phyloP scores from a whole-genome alignment of 1,140 invertebrate genomes.

The Zaprionus capensis region DNA sequence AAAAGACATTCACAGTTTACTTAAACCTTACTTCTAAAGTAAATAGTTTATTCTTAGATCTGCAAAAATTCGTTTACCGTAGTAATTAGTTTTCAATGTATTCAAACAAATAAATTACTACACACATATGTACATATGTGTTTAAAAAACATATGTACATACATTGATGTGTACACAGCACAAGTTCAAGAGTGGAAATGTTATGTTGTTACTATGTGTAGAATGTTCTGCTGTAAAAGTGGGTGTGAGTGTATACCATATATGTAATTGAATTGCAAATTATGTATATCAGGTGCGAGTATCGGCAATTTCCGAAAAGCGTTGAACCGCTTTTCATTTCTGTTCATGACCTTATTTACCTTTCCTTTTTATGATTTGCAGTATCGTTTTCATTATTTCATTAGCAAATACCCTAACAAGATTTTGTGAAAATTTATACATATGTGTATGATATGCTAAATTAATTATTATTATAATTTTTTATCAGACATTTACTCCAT shows the following conservation, averaged over 20 bases:
- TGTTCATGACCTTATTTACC: constrained; percentile 25
- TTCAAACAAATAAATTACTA: not conserved
- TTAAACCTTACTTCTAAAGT: too few species aligned
- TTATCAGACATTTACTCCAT: too few species aligned
- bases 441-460: not conserved
- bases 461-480: too few species aligned
- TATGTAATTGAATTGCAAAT: constrained; percentile 51
- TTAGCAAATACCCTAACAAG: not conserved
- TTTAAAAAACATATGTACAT: too few species aligned
- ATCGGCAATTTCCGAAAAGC: constrained; percentile 39
- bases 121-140: too few species aligned
- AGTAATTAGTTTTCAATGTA: not conserved
- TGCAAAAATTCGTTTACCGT: too few species aligned
- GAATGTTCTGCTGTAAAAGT: constrained; percentile 14
- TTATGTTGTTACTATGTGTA: not conserved
- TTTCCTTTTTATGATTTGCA: not conserved
- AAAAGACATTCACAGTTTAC: too few species aligned
- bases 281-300: constrained; percentile 2
- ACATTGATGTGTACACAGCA: too few species aligned
- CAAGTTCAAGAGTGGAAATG: not conserved
- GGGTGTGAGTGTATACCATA: constrained; percentile 32
- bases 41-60: too few species aligned
- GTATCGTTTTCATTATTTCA: not conserved
- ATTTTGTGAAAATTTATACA: too few species aligned
- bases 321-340: constrained; percentile 53